phyloP scores from a whole-genome alignment of 2,888 invertebrate species.

The Tortricodes alternella region DNA sequence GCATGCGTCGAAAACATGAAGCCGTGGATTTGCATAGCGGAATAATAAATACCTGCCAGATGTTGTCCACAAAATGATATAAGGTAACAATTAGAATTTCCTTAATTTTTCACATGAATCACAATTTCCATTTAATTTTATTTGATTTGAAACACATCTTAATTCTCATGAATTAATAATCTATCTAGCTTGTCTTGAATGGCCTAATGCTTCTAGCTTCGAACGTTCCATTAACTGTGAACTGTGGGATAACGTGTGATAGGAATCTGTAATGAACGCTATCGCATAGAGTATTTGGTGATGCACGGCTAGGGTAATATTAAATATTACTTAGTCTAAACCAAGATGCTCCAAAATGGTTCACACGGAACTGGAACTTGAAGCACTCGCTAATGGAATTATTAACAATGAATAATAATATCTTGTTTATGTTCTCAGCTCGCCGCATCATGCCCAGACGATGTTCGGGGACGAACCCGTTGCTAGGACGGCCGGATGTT shows the following conservation, averaged over 20 bases:
- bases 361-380: too few species aligned
- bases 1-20: constrained; percentile 3
- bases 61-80: too few species aligned
- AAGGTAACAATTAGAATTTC: too few species aligned
- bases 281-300: background rate
- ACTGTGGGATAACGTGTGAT: background rate
- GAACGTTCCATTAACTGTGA: background rate
- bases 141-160: too few species aligned
- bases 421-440: background rate
- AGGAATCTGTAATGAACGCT: background rate
- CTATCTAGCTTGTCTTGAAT: too few species aligned
- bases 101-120: background rate
- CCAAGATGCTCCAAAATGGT: background rate
- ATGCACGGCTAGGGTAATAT: background rate
- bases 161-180: too few species aligned
- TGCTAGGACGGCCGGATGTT: background rate
- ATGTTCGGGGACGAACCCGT: background rate
- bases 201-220: background rate
- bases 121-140: background rate
- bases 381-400: too few species aligned
- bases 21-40: background rate
- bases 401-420: too few species aligned
- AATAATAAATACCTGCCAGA: too few species aligned
- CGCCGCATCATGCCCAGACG: background rate
- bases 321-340: background rate